Percentiles rank a stretch among this genome's conserved stretches.
phyloP scores from a whole-genome alignment of 1,140 invertebrate genomes.

The Aphelenchoides avenae region DNA sequence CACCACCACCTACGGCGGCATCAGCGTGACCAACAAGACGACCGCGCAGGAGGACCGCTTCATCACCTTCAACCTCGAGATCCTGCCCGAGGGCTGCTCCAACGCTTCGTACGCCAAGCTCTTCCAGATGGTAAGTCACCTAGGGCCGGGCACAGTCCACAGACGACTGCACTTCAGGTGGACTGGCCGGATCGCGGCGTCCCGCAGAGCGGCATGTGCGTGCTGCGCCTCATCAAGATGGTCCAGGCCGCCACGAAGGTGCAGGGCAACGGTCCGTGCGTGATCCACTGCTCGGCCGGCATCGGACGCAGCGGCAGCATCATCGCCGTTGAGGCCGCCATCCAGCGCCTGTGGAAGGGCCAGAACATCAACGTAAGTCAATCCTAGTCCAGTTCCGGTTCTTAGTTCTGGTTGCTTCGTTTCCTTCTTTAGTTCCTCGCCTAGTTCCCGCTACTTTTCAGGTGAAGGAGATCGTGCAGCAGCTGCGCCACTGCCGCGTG shows the following conservation, averaged over 20 bases:
- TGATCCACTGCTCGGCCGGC: conserved; percentile 91
- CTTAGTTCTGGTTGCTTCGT: too few species aligned
- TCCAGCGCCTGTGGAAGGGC: conserved; percentile 10
- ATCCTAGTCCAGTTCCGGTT: too few species aligned
- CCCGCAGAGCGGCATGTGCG: conserved; percentile 16
- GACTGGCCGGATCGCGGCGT: conserved; percentile 13
- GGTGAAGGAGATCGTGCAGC: conserved; percentile 18
- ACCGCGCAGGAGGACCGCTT: conserved; percentile 22
- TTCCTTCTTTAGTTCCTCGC: too few species aligned
- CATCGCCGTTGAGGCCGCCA: conserved; percentile 21
- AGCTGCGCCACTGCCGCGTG: conserved; percentile 16
- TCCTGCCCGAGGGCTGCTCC: conserved; percentile 35
- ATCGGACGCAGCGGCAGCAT: conserved; percentile 83
- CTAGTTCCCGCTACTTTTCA: conserved; percentile 6
- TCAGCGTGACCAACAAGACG: too few species aligned
- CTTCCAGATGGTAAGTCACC: conserved; percentile 23
- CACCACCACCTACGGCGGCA: too few species aligned
- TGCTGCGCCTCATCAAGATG: conserved; percentile 14
- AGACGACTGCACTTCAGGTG: too few species aligned
- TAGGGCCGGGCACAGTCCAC: conserved; percentile 1
- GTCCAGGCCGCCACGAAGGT: too few species aligned
- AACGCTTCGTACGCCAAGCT: conserved; percentile 30
- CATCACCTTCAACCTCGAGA: conserved; percentile 23
- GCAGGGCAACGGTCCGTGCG: conserved; percentile 68
- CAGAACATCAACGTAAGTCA: background rate